Evolutionary conservation across 2,797 vertebrate genomes (phyloP).

Genomic region (Ambastaia sidthimunki): DNA sequence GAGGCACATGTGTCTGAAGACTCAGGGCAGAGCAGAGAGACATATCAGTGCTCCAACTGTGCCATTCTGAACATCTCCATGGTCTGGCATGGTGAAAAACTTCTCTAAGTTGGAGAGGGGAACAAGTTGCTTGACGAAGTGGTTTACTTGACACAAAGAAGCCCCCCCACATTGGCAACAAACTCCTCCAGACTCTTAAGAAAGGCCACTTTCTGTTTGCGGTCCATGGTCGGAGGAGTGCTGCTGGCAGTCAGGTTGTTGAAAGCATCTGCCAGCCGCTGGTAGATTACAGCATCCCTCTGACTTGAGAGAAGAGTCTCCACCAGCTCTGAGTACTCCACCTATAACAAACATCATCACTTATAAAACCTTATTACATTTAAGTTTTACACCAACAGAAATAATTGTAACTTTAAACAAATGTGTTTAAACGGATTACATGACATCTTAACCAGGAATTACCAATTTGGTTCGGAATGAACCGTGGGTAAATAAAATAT

Average conservation of each 20-base stretch:
- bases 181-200: constrained; percentile 99
- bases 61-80: constrained; percentile 68
- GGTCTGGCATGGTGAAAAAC: too few relatives aligned
- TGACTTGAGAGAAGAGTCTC: constrained; percentile 93
- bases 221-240: constrained; percentile 94
- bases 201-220: constrained; percentile 98
- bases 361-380: background rate
- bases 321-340: constrained; percentile 94
- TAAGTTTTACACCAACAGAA: background rate
- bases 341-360: constrained; percentile 71
- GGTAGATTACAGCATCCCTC: constrained; percentile 94
- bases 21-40: constrained; percentile 41
- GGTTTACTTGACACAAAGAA: constrained; percentile 97
- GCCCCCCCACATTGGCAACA: constrained; percentile 96
- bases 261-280: constrained; percentile 96
- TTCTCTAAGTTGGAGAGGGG: constrained; percentile 39
- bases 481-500: background rate
- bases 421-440: too few relatives aligned
- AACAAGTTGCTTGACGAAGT: constrained; percentile 68
- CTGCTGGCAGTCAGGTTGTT: constrained; percentile 95
- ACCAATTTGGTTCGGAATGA: background rate
- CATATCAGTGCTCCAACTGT: constrained; percentile 69
- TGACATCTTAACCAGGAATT: too few relatives aligned
- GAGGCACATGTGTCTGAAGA: constrained; percentile 39
- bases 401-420: too few relatives aligned